Evolutionary conservation across 2,888 invertebrate genomes (phyloP), one percentile per base, ranked within the genome.

Genomic region (Auanema sp.): DNA sequence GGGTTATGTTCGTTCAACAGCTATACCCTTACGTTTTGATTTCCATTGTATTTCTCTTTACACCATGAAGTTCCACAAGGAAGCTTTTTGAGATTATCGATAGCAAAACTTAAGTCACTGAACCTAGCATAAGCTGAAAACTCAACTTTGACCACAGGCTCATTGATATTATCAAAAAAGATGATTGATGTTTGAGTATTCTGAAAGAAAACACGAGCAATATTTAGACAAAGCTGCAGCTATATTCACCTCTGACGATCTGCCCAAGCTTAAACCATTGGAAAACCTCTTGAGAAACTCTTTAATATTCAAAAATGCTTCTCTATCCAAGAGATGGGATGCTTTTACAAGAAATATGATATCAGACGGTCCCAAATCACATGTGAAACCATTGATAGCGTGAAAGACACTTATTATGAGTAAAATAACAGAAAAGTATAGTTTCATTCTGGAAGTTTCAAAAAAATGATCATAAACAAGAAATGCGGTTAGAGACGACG

Each of bases 41-140:
- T 47, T 3, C 50, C n/a, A 33, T 25, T 54, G 21, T 60, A 47
- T 33, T 54, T 62, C 23, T 62, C 62, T 33, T 56, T 62, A 16
- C 62, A 62, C 62, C 62, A 62, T 18, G 41, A 49, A n/a, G 50
- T 16, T 50, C 62, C 62, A 60, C 64, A 64, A 2, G 58, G 53
- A 12, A 60, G 16, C 11, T 33, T 33, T n/a, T 44, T 24, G 14
- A 59, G 53, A 21, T 60, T 23, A 41, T 59, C 59, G 2, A 64
- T 60, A 12, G 60, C 59, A 43, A 49, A 60, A 14, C 33, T 49
- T 14, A 58, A 54, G 55, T 64, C 64, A 16, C 51, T 23, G 2
- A 41, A 12, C n/a, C 64, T 24, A 8, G 51, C 50, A 23, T 60
- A 64, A 2, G 64, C 55, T 5, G 50, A 51, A 11, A 64, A 33